A percentile compares a stretch with the other conserved stretches of the same genome.
These are phyloP conservation scores for Sepioteuthis lessoniana DNA, from an alignment of 2,888 invertebrate species.

Conservation along the genomic window DNA sequence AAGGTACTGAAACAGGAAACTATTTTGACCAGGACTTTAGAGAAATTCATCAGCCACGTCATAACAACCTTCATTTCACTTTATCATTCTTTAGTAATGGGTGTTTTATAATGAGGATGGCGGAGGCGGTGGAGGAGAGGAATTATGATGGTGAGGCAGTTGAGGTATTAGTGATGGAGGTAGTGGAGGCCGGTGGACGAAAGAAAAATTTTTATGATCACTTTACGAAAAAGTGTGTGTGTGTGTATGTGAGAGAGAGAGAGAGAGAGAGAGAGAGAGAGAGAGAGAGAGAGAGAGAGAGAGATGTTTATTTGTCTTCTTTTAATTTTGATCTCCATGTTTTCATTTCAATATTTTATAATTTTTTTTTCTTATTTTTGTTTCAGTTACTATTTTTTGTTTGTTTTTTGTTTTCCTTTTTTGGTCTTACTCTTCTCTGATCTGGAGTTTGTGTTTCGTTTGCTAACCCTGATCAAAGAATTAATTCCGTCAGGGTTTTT, in stretches of 20 bases:
- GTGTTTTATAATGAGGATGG: background rate
- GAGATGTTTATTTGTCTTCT: background rate
- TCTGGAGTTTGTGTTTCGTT: background rate
- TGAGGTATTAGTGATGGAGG: background rate
- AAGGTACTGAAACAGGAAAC: conserved; percentile 23
- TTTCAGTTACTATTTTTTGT: background rate
- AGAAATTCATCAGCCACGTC: background rate
- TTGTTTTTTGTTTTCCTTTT: background rate
- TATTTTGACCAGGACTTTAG: conserved; percentile 6
- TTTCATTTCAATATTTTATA: background rate
- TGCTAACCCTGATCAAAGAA: background rate
- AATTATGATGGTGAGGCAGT: background rate
- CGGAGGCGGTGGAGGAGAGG: background rate
- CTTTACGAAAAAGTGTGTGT: background rate
- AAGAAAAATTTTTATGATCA: background rate
- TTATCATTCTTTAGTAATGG: background rate
- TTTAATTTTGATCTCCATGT: background rate
- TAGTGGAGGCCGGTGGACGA: background rate
- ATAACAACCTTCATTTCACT: conserved; percentile 8
- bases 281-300: background rate
- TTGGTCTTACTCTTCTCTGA: background rate
- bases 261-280: background rate
- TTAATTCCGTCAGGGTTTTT: background rate
- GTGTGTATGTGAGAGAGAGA: background rate
- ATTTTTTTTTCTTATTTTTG: too few species aligned